phyloP scores from a whole-genome alignment of 2,797 vertebrate genomes.

The Gymnoscopelus braueri region DNA sequence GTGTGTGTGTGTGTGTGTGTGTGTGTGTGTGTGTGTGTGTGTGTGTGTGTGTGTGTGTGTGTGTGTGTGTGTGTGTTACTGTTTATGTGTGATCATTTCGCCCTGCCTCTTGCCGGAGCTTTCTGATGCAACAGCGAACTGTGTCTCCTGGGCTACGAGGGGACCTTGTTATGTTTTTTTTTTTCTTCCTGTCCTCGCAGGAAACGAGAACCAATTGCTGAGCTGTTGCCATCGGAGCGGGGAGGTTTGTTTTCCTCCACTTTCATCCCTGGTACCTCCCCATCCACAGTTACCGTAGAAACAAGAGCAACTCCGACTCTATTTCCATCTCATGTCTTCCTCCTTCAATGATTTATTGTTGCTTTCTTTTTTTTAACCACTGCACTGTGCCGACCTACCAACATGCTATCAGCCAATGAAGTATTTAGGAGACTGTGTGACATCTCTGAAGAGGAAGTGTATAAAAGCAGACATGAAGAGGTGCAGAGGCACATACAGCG shows the following conservation, averaged over 20 bases:
- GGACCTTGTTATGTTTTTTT: constrained; percentile 82
- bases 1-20: constrained; percentile 24
- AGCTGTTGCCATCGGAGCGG: constrained; percentile 86
- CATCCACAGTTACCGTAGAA: constrained; percentile 89
- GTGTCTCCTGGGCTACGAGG: constrained; percentile 82
- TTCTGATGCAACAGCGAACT: constrained; percentile 87
- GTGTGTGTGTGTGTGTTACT: constrained; percentile 40
- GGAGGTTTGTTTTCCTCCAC: constrained; percentile 85
- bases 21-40: constrained; percentile 29
- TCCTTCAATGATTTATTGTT: constrained; percentile 79
- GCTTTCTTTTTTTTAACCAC: constrained; percentile 76
- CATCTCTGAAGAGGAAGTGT: constrained; percentile 58
- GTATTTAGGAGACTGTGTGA: constrained; percentile 67
- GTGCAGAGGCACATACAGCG: constrained; percentile 39
- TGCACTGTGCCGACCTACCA: constrained; percentile 69
- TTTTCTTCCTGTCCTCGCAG: constrained; percentile 78
- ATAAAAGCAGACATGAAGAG: constrained; percentile 62
- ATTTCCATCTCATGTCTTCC: constrained; percentile 85
- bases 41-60: constrained; percentile 30
- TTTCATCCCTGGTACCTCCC: constrained; percentile 85
- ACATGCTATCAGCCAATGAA: constrained; percentile 73
- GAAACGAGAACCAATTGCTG: constrained; percentile 86
- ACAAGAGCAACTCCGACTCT: constrained; percentile 88
- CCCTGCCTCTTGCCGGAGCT: constrained; percentile 75
- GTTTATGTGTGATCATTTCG: constrained; percentile 62